Conservation (phyloP, 2,113 vertebrate genomes). For the Pteruthius melanotis region DNA sequence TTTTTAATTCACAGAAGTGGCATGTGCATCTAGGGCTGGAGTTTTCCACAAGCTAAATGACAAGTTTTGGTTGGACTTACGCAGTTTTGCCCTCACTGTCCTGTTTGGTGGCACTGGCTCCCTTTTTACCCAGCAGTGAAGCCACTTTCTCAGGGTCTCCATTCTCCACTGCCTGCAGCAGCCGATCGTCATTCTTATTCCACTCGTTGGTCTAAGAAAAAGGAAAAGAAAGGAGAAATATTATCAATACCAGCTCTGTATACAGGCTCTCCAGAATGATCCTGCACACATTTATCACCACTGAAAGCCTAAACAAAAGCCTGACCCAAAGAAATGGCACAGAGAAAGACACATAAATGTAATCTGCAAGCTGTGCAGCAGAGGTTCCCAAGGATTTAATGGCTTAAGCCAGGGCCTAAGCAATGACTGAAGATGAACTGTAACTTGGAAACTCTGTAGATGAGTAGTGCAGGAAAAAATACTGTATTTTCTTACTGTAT, state of each 20-base stretch:
- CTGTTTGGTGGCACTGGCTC: slow-evolving; percentile 87
- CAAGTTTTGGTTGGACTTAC: slow-evolving; percentile 75
- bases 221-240: neutral
- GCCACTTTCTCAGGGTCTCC: slow-evolving; percentile 91
- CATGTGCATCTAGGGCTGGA: neutral
- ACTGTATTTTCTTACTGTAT: neutral
- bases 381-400: neutral
- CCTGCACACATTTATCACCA: neutral
- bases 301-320: neutral
- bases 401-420: neutral
- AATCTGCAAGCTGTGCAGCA: neutral
- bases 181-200: slow-evolving; percentile 96
- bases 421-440: neutral
- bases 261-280: neutral
- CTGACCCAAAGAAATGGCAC: neutral
- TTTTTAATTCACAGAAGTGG: neutral
- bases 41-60: neutral
- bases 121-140: slow-evolving; percentile 91
- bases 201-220: slow-evolving; percentile 87
- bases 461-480: neutral
- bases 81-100: slow-evolving; percentile 93
- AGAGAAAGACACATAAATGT: neutral
- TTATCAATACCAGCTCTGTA: neutral
- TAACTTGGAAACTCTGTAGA: neutral
- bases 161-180: slow-evolving; percentile 93